A percentile compares a stretch with the other conserved stretches of the same genome.
Evolutionary conservation across 2,797 vertebrate genomes (phyloP).

Genomic region (Lycodopsis pacificus): DNA sequence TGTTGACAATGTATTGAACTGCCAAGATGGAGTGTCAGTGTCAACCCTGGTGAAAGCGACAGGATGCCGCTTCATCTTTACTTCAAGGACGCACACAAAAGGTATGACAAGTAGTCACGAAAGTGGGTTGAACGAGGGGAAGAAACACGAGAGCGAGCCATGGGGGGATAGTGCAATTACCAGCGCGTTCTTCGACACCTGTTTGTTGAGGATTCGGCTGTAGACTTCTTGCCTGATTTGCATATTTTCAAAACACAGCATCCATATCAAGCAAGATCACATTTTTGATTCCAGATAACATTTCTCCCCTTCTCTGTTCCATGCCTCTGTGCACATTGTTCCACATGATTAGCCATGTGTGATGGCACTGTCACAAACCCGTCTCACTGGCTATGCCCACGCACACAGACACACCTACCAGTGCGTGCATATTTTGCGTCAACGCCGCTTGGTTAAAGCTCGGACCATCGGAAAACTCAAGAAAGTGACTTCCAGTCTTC

Average conservation of each 20-base stretch:
- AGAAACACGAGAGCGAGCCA: constrained; percentile 30
- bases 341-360: constrained; percentile 73
- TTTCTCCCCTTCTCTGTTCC: constrained; percentile 46
- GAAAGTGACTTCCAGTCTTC: background rate
- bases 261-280: constrained; percentile 58
- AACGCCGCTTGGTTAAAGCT: constrained; percentile 1
- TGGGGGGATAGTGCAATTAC: constrained; percentile 44
- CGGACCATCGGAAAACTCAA: constrained; percentile 2
- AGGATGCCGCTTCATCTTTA: constrained; percentile 54
- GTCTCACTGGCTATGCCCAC: constrained; percentile 36
- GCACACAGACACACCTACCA: constrained; percentile 17
- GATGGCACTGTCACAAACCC: constrained; percentile 60
- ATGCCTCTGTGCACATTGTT: constrained; percentile 64
- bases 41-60: constrained; percentile 49
- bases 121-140: constrained; percentile 22
- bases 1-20: constrained; percentile 69
- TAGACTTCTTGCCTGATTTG: constrained; percentile 46
- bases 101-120: constrained; percentile 18
- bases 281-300: constrained; percentile 64
- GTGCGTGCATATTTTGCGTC: constrained; percentile 1
- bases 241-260: constrained; percentile 56
- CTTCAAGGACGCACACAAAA: constrained; percentile 48
- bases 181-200: constrained; percentile 48
- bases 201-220: constrained; percentile 50
- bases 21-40: constrained; percentile 52